Base-by-base conservation (phyloP, 2,888 invertebrate species). In the Brachynemurus nebulosus region DNA sequence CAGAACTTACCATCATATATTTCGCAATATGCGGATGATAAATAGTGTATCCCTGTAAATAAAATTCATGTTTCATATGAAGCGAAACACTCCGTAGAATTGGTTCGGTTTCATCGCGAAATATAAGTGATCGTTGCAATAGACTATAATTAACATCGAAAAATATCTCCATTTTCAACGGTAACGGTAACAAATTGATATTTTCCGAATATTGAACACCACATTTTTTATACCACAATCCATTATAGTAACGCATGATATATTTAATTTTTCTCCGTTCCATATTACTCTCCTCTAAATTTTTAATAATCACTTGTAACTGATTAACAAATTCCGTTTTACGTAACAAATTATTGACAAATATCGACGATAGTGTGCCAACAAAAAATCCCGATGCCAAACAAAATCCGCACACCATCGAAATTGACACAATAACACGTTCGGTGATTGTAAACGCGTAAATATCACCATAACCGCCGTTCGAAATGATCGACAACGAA, bases 201-300 rank as follows among this genome's bases (percentile, higher is more conserved):
- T 69, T 52, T 48, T 65, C 64, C 2, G 69, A 66, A 44, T 67
- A 62, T 42, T 66, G 65, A 12, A 71, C 68, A 17, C 71, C 70
- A 1, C 68, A 67, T 52, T 71, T 69, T 55, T 70, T 67, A 47
- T 66, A 65, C 71, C 71, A 71, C 7, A 72, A 59, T 51, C 68
- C 67, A 56, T 69, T 63, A 48, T 71, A 72, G 55, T 72, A 71
- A 46, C 66, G 62, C 45, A 67, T 62, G 34, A 71, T 68, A 33
- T 66, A 62, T 42, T 57, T 62, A 2, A 64, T 63, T 17, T 66
- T 66, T 18, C 61, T 60, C 0, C 54, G 41, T 48, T 67, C 66
- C 63, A 68, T 67, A 47, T 65, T 62, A 40, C 70, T 70, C 20
- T 66, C 53, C 34, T 57, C 53, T 5, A 70, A 56, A 54, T 71